Conservation (phyloP, 2,888 invertebrate species). For the Hyles lineata region DNA sequence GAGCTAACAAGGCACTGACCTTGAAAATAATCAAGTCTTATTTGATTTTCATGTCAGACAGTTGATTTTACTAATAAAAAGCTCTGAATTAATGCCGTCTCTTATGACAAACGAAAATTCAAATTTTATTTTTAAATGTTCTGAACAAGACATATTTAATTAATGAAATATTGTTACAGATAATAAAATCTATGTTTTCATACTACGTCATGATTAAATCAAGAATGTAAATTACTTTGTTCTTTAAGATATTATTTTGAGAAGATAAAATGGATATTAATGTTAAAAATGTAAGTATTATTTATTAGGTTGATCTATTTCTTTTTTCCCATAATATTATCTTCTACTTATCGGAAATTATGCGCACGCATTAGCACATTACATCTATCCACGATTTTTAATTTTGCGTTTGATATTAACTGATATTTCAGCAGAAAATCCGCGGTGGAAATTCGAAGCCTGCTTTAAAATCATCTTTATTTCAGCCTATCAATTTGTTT, state of each 20-base stretch:
- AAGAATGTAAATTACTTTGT: conserved; percentile 35
- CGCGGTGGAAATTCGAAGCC: too few relatives aligned
- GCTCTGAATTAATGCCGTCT: not conserved
- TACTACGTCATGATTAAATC: conserved; percentile 54
- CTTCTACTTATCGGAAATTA: too few relatives aligned
- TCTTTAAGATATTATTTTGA: not conserved
- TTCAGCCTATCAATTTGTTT: too few relatives aligned
- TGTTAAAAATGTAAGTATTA: too few relatives aligned
- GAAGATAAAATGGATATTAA: not conserved
- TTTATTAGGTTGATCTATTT: too few relatives aligned
- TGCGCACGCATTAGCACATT: too few relatives aligned
- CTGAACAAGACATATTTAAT: not conserved
- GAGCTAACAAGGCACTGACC: not conserved
- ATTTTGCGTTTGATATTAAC: too few relatives aligned
- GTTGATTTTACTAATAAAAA: not conserved
- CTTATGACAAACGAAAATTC: not conserved
- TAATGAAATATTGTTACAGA: conserved; percentile 47
- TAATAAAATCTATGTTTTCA: conserved; percentile 54
- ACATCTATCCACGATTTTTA: too few relatives aligned
- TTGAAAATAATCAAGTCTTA: not conserved
- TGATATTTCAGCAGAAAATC: too few relatives aligned
- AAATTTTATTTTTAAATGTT: not conserved
- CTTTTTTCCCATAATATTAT: too few relatives aligned
- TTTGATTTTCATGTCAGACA: conserved; percentile 6
- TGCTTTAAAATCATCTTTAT: too few relatives aligned